phyloP scores from a whole-genome alignment of 1,140 invertebrate species.

The Pygmarrhopalites habei region DNA sequence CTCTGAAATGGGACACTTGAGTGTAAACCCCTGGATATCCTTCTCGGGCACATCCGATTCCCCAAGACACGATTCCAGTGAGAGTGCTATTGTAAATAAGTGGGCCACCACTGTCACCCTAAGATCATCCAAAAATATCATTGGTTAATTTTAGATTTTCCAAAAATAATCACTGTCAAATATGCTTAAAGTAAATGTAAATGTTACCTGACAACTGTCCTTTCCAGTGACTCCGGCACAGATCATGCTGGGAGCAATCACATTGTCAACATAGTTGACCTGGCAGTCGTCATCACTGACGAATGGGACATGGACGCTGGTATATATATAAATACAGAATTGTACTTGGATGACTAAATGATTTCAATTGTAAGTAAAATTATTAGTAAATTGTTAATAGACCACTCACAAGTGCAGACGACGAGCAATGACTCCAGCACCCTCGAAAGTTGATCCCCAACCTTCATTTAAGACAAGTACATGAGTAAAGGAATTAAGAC shows the following conservation, averaged over 20 bases:
- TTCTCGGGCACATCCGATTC: slow-evolving; percentile 2
- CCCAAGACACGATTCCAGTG: slow-evolving; percentile 1
- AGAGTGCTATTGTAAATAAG: neutral
- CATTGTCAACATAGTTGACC: neutral
- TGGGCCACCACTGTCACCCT: slow-evolving; percentile 5
- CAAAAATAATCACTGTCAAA: too few relatives aligned
- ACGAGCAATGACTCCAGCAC: neutral
- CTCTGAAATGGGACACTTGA: neutral
- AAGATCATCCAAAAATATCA: too few relatives aligned
- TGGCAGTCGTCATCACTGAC: neutral
- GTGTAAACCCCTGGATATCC: slow-evolving; percentile 6
- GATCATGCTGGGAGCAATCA: neutral
- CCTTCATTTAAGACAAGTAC: too few relatives aligned
- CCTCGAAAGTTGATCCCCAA: neutral
- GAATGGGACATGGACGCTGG: slow-evolving; percentile 1
- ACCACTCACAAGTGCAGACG: neutral
- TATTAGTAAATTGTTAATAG: too few relatives aligned
- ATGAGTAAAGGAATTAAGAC: too few relatives aligned
- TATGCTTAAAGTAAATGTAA: too few relatives aligned
- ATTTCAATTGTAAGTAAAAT: too few relatives aligned
- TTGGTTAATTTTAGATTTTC: too few relatives aligned
- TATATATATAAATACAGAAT: too few relatives aligned
- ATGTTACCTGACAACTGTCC: slow-evolving; percentile 4
- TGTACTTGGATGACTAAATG: too few relatives aligned
- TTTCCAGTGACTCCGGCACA: slow-evolving; percentile 6